Base-by-base conservation (phyloP, 2,888 invertebrate genomes). In the Xestoiulus laeticollis region DNA sequence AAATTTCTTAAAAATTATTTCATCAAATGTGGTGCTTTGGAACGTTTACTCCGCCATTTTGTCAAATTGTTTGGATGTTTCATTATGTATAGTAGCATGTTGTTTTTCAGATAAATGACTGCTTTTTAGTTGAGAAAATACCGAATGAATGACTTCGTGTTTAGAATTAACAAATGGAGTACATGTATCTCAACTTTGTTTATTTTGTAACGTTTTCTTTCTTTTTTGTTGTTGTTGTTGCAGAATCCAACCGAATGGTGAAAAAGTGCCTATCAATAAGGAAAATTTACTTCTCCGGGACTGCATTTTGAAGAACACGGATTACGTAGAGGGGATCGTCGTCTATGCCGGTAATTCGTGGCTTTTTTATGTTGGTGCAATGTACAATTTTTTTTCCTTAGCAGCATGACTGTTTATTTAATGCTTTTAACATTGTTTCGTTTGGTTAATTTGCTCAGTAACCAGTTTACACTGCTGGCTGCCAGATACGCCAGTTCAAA, bases 221-320 rank as follows among this genome's bases (percentile, higher is more conserved):
- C 12, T 85, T 38, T 85, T n/a, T n/a, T n/a, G n/a, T n/a, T n/a
- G n/a, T n/a, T n/a, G n/a, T n/a, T n/a, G n/a, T 88, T 85, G 12
- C 43, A 89, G 89, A 87, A 38, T 89, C 33, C 89, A 89, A 84
- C 86, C 88, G 14, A 90, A 90, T 90, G 96, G 96, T 38, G 94
- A 94, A 89, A 94, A 96, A 90, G 95, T 98, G 89, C 95, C 97
- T 89, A 94, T 98, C 88, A 95, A 95, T 90, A 96, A 97, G 87
- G 97, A 98, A 91, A 97, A 98, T 93, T 94, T 99, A 90, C 93
- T 99, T 90, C 94, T 99, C 89, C 94, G 99, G 91, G 99, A 98
- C 92, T 99, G 98, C 92, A 94, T 96, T 90, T 94, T 99, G 90
- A 97, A 98, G 93, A 99, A 99, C 92, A 99, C 99, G 14, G 98